phyloP scores from a whole-genome alignment of 2,888 invertebrate species.

The Coelogynopora nodosa region DNA sequence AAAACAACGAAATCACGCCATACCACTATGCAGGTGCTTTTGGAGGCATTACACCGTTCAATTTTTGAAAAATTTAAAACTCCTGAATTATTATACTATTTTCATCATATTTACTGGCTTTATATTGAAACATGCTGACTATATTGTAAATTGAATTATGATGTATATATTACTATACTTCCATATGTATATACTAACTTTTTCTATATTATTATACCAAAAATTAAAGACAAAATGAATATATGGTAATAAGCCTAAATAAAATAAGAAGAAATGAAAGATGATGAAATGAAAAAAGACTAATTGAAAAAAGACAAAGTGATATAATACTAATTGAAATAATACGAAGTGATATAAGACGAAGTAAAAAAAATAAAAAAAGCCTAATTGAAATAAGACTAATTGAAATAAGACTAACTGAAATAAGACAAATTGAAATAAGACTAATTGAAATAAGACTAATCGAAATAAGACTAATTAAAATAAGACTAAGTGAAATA shows the following conservation, averaged over 20 bases:
- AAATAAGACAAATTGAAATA: too few species aligned
- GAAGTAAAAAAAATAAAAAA: too few species aligned
- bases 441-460: too few species aligned
- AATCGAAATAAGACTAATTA: too few species aligned
- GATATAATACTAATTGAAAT: too few species aligned
- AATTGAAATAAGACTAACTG: too few species aligned
- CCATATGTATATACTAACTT: not conserved
- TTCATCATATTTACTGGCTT: not conserved
- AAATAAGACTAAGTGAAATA: too few species aligned
- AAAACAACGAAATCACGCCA: slow-evolving; percentile 29
- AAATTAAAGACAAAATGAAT: not conserved
- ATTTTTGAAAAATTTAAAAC: not conserved
- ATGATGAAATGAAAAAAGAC: not conserved
- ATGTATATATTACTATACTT: too few species aligned
- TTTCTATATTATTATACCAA: not conserved
- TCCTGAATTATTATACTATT: not conserved
- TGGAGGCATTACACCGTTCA: not conserved
- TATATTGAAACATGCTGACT: not conserved
- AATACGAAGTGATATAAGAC: too few species aligned
- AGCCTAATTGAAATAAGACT: too few species aligned
- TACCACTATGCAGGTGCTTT: not conserved
- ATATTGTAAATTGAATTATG: too few species aligned
- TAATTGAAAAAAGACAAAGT: too few species aligned
- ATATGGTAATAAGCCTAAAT: not conserved
- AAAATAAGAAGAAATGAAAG: not conserved